phyloP scores from a whole-genome alignment of 2,113 vertebrate genomes.

The Mobula birostris region DNA sequence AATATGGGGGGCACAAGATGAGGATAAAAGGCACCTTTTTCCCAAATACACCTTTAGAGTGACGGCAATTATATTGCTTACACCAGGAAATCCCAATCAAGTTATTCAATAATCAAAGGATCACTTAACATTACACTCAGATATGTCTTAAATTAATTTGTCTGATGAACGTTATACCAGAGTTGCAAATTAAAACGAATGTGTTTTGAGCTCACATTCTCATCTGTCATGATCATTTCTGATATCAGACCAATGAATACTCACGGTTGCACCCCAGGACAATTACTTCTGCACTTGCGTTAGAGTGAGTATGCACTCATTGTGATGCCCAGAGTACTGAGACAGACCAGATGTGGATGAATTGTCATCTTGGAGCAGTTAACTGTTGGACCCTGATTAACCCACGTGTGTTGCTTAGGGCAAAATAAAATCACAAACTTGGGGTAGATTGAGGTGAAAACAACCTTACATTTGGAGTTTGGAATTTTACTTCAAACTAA shows the following conservation, averaged over 20 bases:
- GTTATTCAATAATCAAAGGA: not conserved
- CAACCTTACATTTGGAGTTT: not conserved
- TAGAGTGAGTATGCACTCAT: not conserved
- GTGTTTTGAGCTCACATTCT: not conserved
- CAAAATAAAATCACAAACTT: not conserved
- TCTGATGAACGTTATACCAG: not conserved
- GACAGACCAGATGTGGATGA: not conserved
- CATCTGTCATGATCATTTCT: not conserved
- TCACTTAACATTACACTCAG: not conserved
- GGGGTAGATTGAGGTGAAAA: not conserved
- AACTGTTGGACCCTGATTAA: not conserved
- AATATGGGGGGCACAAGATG: not conserved
- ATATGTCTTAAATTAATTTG: not conserved
- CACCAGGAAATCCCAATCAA: not conserved
- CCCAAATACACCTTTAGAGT: not conserved
- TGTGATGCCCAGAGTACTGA: not conserved
- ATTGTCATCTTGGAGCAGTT: slow-evolving; percentile 4
- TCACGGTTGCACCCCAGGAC: not conserved
- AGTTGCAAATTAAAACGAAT: not conserved
- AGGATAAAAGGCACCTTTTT: not conserved
- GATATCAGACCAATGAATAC: slow-evolving; percentile 1
- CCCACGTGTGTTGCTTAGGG: not conserved
- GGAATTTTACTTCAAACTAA: not conserved
- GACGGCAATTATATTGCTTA: not conserved
- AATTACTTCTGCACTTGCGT: not conserved